Evolutionary conservation across 2,113 vertebrate genomes (phyloP), one percentile per base, ranked within the genome.

Genomic region (Gopherus evgoodei): DNA sequence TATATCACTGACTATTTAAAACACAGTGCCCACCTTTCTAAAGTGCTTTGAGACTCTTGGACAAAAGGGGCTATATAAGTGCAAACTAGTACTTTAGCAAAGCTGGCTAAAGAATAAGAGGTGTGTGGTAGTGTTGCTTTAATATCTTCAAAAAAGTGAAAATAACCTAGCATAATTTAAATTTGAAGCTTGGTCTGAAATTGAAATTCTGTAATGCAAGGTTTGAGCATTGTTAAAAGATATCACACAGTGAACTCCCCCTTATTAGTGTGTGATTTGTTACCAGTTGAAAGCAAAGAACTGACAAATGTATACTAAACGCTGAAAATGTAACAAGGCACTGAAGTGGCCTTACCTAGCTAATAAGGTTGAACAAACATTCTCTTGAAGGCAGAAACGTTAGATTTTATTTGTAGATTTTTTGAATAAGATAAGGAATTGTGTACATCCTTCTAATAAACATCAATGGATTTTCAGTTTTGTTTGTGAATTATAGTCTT

Each of bases 361-460:
- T 76, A 53, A 96, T 93, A 91, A 97, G 12, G 0, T 87, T 91
- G 87, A 92, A 96, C 83, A 91, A 94, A 95, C 14, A 81, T 96
- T 93, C 96, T 91, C 92, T 96, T 97, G 96, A 93, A 92, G 94
- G 94, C 88, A 85, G 90, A 96, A 94, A 75, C 95, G 94, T 97
- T 96, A 62, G 95, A 90, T 81, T 97, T 84, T 95, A 82, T 96
- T 96, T 97, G 96, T 97, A 95, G 93, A 95, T 81, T 93, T 94
- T 94, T 97, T 90, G 93, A 96, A 93, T 86, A 96, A 91, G 91
- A 95, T 79, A 69, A 93, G 52, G 83, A 96, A 94, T 94, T 97
- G 96, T 97, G 94, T 96, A 93, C 93, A 97, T 94, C 87, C 75
- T 88, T 96, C 93, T 97, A 97, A 97, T 97, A 97, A 97, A 97